Percentiles rank a stretch among this genome's conserved stretches.
Conservation (phyloP, 2,888 invertebrate genomes). For the Lasioglossum calceatum region DNA sequence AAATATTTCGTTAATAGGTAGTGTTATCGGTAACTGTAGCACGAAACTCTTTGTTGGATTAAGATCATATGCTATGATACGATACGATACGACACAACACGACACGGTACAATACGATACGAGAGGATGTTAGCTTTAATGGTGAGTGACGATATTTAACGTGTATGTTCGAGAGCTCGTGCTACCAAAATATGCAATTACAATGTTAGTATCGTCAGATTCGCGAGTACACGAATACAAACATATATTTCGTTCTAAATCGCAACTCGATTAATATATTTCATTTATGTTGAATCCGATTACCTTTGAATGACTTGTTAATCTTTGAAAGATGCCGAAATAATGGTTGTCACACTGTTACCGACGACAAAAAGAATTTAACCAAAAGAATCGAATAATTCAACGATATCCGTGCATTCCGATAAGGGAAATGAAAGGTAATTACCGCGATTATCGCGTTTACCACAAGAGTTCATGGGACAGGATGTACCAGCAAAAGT, state of each 20-base stretch:
- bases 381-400: not conserved
- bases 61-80: slow-evolving; percentile 3
- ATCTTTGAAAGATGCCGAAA: slow-evolving; percentile 22
- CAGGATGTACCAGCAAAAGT: slow-evolving; percentile 17
- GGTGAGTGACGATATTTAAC: slow-evolving; percentile 45
- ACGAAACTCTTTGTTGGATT: slow-evolving; percentile 2
- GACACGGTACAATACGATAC: not conserved
- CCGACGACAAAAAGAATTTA: slow-evolving; percentile 1
- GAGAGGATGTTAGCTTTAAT: slow-evolving; percentile 34
- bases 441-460: slow-evolving; percentile 20
- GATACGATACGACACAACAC: not conserved
- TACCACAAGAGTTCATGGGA: slow-evolving; percentile 16
- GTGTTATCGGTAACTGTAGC: slow-evolving; percentile 17
- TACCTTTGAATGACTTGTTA: slow-evolving; percentile 12
- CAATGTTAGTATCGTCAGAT: slow-evolving; percentile 28
- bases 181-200: slow-evolving; percentile 36
- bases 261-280: slow-evolving; percentile 40
- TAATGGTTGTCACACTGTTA: not conserved
- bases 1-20: slow-evolving; percentile 42
- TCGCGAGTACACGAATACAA: slow-evolving; percentile 39
- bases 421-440: slow-evolving; percentile 14
- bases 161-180: slow-evolving; percentile 49
- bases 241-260: slow-evolving; percentile 31
- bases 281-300: slow-evolving; percentile 15
- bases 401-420: slow-evolving; percentile 2